These are phyloP conservation scores for Mesocentrotus franciscanus DNA, from an alignment of 53 echinoderm and acorn worm species.

Conservation along the genomic window DNA sequence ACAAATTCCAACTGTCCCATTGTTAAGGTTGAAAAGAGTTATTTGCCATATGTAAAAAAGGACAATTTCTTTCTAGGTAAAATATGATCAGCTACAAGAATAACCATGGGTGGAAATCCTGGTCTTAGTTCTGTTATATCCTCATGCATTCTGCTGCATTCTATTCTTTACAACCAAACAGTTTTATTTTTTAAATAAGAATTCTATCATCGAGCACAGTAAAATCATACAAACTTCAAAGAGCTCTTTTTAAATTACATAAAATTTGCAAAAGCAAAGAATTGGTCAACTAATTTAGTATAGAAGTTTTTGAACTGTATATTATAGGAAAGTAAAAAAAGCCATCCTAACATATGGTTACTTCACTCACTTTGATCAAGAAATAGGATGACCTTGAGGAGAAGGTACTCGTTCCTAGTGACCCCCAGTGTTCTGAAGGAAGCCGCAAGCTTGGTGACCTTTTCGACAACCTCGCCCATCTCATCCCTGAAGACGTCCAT, in stretches of 20 bases:
- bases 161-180: not conserved
- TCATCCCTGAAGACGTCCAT: conserved; percentile 98
- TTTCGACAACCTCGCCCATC: conserved; percentile 99
- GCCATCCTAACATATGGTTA: not conserved
- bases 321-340: not conserved
- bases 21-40: not conserved
- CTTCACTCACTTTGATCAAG: conserved; percentile 84
- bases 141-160: not conserved
- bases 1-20: not conserved
- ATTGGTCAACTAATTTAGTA: too few relatives aligned
- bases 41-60: not conserved
- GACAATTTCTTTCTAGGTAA: not conserved
- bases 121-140: not conserved
- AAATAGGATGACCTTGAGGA: conserved; percentile 95
- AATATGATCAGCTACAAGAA: not conserved
- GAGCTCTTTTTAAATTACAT: too few relatives aligned
- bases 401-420: conserved; percentile 94
- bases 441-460: conserved; percentile 93
- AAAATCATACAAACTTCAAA: too few relatives aligned
- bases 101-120: not conserved
- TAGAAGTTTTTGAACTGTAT: not conserved
- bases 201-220: too few relatives aligned
- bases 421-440: conserved; percentile 92
- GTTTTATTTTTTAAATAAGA: too few relatives aligned
- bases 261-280: too few relatives aligned